Evolutionary conservation across 2,888 invertebrate species (phyloP), one percentile per base, ranked within the genome.

Genomic region (Torymus auratus): DNA sequence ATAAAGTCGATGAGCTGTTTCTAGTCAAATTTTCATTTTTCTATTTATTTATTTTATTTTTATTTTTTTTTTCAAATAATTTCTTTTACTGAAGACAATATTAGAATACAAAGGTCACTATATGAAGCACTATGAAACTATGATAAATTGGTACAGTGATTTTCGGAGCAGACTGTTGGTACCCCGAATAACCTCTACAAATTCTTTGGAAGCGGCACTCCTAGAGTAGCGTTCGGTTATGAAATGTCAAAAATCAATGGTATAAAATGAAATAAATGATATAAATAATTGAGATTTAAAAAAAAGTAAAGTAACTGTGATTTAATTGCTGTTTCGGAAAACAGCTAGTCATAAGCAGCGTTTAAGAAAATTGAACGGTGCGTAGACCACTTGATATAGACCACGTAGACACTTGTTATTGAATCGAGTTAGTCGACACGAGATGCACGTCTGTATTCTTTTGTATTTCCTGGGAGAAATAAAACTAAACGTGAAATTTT

Each of bases 331-430:
- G 52, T 68, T 61, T 3, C 41, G 7, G 41, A 41, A 41, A 41
- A 28, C 28, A 50, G 56, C 17, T 28, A 15, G 56, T 71, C 56
- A n/a, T 23, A 62, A 64, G 10, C 11, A 41, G 15, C 58, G 11
- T 62, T 75, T 65, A 20, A 28, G 58, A 52, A 71, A 79, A 76
- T 82, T 79, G 76, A 79, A 82, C 67, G 78, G 82, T 82, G 71
- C 68, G 78, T 82, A 82, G 77, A 80, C 82, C 82, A 82, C 73
- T 82, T 82, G 80, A 67, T 82, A 55, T 76, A 80, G 80, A 80
- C 80, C 82, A 82, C 82, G 80, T 82, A 82, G 80, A 80, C 80
- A 80, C 80, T 80, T 78, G 80, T 80, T 80, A 80, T 80, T 79
- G 78, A 75, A 72, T 79, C 62, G 56, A 79, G 70, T 41, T 41